phyloP scores from a whole-genome alignment of 1,140 invertebrate species.

The Drosophila bifasciata region DNA sequence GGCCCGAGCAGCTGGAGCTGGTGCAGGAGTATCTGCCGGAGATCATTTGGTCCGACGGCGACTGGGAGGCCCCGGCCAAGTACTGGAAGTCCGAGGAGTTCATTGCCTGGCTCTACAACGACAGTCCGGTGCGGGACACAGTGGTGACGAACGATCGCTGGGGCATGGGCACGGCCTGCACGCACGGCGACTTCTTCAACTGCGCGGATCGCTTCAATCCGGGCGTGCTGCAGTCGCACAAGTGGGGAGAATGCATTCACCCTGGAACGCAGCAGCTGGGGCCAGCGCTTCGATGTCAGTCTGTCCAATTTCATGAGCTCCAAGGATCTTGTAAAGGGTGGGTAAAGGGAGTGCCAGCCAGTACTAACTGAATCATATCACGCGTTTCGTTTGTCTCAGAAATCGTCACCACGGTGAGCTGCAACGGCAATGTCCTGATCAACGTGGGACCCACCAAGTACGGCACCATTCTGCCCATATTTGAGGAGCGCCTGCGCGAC shows the following conservation, averaged over 20 bases:
- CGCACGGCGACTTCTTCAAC: conserved; percentile 95
- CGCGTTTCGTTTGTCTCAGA: conserved; percentile 68
- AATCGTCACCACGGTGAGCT: conserved; percentile 92
- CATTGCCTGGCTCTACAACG: conserved; percentile 96
- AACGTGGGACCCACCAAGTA: conserved; percentile 96
- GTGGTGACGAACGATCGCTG: conserved; percentile 93
- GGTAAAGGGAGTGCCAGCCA: neutral
- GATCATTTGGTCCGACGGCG: conserved; percentile 97
- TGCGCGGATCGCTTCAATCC: conserved; percentile 95
- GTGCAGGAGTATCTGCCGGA: conserved; percentile 93
- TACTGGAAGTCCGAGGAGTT: conserved; percentile 94
- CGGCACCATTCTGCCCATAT: conserved; percentile 94
- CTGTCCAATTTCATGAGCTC: conserved; percentile 90
- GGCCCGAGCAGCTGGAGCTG: conserved; percentile 91
- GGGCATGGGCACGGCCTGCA: conserved; percentile 90
- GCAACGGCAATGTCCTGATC: conserved; percentile 94
- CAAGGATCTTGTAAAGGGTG: conserved; percentile 88
- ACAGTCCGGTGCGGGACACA: conserved; percentile 95
- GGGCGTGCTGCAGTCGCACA: conserved; percentile 90
- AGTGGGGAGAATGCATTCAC: conserved; percentile 98
- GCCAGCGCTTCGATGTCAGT: conserved; percentile 90
- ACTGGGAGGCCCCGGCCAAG: conserved; percentile 91
- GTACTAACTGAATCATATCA: neutral
- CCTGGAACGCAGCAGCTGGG: conserved; percentile 95
- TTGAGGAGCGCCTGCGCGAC: conserved; percentile 92